Percentiles rank a stretch among this genome's conserved stretches.
Conservation (phyloP, 2,113 vertebrate genomes). For the Strix aluco region DNA sequence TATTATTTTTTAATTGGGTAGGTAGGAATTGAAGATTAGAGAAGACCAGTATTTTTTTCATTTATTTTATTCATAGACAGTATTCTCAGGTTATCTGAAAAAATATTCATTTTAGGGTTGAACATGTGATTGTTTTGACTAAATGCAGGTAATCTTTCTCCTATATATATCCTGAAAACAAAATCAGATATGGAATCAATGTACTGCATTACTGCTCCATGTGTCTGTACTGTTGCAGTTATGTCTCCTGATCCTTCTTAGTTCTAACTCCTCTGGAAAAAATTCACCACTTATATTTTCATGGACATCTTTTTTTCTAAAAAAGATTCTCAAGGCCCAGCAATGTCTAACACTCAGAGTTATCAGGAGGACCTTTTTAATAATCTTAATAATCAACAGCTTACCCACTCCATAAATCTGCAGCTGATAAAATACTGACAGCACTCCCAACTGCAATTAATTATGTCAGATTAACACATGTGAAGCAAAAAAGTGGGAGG, state of each 20-base stretch:
- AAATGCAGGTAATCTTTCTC: neutral
- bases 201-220: neutral
- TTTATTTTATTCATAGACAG: neutral
- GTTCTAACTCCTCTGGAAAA: neutral
- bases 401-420: neutral
- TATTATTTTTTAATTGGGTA: neutral
- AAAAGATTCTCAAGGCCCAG: neutral
- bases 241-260: neutral
- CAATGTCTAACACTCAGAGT: neutral
- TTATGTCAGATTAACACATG: neutral
- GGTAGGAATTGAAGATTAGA: neutral
- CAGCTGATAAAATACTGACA: constrained; percentile 20
- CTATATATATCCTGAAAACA: neutral
- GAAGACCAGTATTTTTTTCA: neutral
- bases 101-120: neutral
- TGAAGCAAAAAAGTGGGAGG: neutral
- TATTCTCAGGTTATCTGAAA: neutral
- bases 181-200: accelerated
- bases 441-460: neutral
- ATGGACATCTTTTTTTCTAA: neutral
- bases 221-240: neutral
- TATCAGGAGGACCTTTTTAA: neutral
- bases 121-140: neutral
- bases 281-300: neutral
- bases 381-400: neutral